Evolutionary conservation across 2,888 invertebrate species (phyloP).

Genomic region (Myopa tessellatipennis): DNA sequence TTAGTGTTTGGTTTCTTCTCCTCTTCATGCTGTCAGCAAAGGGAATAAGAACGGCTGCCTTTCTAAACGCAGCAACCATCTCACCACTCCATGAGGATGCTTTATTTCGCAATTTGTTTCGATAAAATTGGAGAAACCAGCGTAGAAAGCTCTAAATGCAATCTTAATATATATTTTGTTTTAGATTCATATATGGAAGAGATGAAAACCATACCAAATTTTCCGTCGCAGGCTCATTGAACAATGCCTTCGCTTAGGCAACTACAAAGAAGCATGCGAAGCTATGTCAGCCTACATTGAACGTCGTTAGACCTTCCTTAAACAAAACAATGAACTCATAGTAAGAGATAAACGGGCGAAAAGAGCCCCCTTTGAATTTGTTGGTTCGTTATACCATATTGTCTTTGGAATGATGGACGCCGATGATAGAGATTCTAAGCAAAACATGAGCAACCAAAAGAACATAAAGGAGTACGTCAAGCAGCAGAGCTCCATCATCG

Average conservation of each 20-base stretch:
- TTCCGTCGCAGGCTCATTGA: not conserved
- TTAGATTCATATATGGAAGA: constrained; percentile 9
- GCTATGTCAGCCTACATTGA: too few species aligned
- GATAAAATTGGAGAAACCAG: constrained; percentile 9
- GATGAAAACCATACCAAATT: not conserved
- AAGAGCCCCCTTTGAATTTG: constrained; percentile 11
- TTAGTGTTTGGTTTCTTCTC: not conserved
- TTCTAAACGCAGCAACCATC: not conserved
- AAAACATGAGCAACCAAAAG: constrained; percentile 19
- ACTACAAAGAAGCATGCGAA: not conserved
- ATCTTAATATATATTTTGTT: constrained; percentile 16
- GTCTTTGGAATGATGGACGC: constrained; percentile 29
- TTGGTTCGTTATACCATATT: constrained; percentile 13
- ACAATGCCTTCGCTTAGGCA: not conserved
- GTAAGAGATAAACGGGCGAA: constrained; percentile 10
- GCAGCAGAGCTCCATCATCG: too few species aligned
- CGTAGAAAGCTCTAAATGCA: constrained; percentile 29
- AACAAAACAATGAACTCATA: constrained; percentile 17
- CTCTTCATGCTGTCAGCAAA: not conserved
- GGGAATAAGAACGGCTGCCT: not conserved
- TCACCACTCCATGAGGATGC: not conserved
- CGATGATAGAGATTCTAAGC: constrained; percentile 30
- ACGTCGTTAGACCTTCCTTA: not conserved
- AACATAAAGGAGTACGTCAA: too few species aligned
- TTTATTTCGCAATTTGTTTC: constrained; percentile 1